phyloP scores from a whole-genome alignment of 30 jellyfish, hydroid and myxozoan species.

The Turritopsis rubra region DNA sequence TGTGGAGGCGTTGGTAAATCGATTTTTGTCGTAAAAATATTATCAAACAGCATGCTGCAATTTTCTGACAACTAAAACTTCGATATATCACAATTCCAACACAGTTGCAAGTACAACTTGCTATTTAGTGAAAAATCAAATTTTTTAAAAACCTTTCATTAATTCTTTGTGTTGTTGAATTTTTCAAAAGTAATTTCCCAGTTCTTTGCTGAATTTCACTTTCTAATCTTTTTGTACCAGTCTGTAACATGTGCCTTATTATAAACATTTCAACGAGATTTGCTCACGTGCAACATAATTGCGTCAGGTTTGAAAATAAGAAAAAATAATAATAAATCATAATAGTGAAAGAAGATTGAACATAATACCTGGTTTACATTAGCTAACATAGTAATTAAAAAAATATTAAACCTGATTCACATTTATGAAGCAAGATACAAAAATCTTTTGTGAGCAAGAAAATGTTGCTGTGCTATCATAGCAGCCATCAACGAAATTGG shows the following conservation, averaged over 20 bases:
- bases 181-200: too few species aligned
- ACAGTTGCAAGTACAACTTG: background rate
- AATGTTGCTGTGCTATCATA: too few species aligned
- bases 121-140: too few species aligned
- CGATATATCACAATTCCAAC: too few species aligned
- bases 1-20: conserved; percentile 21
- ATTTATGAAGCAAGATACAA: too few species aligned
- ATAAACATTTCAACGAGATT: background rate
- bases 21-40: conserved; percentile 13
- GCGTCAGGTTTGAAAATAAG: background rate
- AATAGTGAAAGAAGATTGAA: too few species aligned
- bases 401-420: background rate
- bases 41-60: conserved; percentile 14
- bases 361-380: background rate
- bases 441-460: too few species aligned
- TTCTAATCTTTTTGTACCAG: background rate
- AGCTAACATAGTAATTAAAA: background rate
- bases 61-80: too few species aligned
- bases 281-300: background rate
- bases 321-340: too few species aligned
- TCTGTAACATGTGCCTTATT: background rate
- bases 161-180: too few species aligned
- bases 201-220: background rate
- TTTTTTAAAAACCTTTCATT: too few species aligned
- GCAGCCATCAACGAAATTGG: too few species aligned